Evolutionary conservation across 2,113 vertebrate species (phyloP), one percentile per base, ranked within the genome.

Genomic region (Aegotheles bennettii): DNA sequence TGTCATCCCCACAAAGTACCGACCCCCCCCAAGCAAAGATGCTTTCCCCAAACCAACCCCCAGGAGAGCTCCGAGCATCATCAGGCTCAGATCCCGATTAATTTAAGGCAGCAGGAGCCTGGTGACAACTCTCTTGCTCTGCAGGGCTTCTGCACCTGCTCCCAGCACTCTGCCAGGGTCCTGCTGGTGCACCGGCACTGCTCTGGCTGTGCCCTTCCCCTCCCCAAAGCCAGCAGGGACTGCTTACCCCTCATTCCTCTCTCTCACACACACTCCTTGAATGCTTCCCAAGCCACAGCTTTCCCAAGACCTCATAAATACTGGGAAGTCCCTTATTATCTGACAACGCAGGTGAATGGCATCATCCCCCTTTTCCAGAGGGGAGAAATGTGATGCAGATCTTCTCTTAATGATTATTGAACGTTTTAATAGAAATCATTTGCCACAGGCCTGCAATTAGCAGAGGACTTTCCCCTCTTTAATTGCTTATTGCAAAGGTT

Each of bases 1-100:
- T 28, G 10, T 9, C 54, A 23, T 4, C 7, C 18, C 40, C 25
- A 11, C 11, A 2, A 16, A 48, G 3, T 15, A 25, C 18, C 28
- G 3, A 17, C 13, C 38, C 20, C 47, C 18, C 48, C n/a, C 38
- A 2, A 20, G 15, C 5, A 9, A 31, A 59, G 70, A 10, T 42
- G 31, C 16, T 5, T 38, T 14, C 54, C 48, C 35, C 84, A 9
- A 3, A 9, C 2, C 14, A 6, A 36, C 10, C 20, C 16, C 9
- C 3, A 0, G 76, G 47, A 29, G 7, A 16, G 63, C 61, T 74
- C 45, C 2, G 31, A 42, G 68, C 61, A 33, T 0, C 21, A 3
- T 1, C 35, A 5, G 23, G 21, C 45, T 77, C n/a, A 0, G 45
- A 25, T 3, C n/a, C 20, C 0, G 1, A 3, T 31, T 6, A 1